Evolutionary conservation across 2,113 vertebrate species (phyloP).

Genomic region (Sinocyclocheilus rhinocerous): DNA sequence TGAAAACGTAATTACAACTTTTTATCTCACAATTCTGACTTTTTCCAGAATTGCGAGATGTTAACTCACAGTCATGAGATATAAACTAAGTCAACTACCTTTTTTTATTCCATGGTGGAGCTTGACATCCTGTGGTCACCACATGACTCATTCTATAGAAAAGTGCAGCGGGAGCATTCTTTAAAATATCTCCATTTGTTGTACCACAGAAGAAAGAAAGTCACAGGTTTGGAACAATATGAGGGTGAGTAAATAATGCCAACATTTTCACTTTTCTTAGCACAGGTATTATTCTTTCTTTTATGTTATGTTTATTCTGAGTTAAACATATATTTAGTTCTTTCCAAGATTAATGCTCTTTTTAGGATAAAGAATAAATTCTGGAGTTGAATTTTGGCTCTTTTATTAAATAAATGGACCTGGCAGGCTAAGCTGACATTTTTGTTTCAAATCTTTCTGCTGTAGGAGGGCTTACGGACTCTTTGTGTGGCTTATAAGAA

Average conservation of each 20-base stretch:
- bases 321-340: background rate
- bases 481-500: conserved; percentile 91
- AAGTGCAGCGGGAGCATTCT: background rate
- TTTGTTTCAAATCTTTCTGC: conserved; percentile 10
- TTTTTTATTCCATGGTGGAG: too few relatives aligned
- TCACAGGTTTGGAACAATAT: background rate
- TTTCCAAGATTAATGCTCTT: background rate
- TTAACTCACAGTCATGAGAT: too few relatives aligned
- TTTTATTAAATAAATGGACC: background rate
- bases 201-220: background rate
- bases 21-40: too few relatives aligned
- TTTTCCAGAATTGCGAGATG: too few relatives aligned
- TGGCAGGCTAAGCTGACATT: background rate
- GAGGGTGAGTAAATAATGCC: background rate
- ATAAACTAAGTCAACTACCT: too few relatives aligned
- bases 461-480: conserved; percentile 91
- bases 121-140: background rate
- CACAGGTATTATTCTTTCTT: background rate
- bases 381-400: background rate
- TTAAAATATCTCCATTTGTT: background rate
- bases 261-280: background rate
- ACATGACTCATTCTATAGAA: background rate
- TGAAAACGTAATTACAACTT: too few relatives aligned
- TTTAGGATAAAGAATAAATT: background rate
- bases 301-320: background rate